These are phyloP conservation scores for Laupala kohalensis DNA, from an alignment of 1,140 invertebrate species.

Conservation along the genomic window DNA sequence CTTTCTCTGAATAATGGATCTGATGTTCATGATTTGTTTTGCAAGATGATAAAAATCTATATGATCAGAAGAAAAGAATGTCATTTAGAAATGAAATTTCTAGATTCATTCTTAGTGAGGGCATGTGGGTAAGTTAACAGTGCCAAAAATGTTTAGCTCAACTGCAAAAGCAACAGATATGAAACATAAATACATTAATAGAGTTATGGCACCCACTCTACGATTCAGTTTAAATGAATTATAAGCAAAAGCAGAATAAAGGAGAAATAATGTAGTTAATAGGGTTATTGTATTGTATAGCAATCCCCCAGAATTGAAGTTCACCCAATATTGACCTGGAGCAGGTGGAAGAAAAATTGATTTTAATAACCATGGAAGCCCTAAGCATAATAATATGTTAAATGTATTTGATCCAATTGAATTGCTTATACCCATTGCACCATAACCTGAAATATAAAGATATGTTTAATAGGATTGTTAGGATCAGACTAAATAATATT, in stretches of 20 bases:
- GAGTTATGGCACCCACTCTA: conserved; percentile 20
- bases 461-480: neutral
- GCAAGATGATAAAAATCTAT: too few relatives aligned
- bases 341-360: conserved; percentile 23
- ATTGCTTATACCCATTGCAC: conserved; percentile 37
- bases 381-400: conserved; percentile 36
- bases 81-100: neutral
- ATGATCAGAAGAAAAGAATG: neutral
- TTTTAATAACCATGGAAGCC: conserved; percentile 37
- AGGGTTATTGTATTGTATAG: conserved; percentile 27
- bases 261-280: conserved; percentile 21
- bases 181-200: conserved; percentile 25
- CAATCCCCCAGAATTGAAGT: conserved; percentile 25
- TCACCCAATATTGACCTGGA: conserved; percentile 18
- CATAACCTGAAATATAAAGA: conserved; percentile 27
- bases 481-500: too few relatives aligned
- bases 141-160: conserved; percentile 28
- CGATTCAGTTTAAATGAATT: conserved; percentile 25
- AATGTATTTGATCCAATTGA: conserved; percentile 37
- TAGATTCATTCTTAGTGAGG: neutral
- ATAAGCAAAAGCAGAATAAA: conserved; percentile 21
- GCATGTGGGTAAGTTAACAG: conserved; percentile 25
- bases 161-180: conserved; percentile 26
- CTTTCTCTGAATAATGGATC: too few relatives aligned
- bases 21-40: too few relatives aligned